Evolutionary conservation across 2,797 vertebrate genomes (phyloP).

Genomic region (Lates japonicus): DNA sequence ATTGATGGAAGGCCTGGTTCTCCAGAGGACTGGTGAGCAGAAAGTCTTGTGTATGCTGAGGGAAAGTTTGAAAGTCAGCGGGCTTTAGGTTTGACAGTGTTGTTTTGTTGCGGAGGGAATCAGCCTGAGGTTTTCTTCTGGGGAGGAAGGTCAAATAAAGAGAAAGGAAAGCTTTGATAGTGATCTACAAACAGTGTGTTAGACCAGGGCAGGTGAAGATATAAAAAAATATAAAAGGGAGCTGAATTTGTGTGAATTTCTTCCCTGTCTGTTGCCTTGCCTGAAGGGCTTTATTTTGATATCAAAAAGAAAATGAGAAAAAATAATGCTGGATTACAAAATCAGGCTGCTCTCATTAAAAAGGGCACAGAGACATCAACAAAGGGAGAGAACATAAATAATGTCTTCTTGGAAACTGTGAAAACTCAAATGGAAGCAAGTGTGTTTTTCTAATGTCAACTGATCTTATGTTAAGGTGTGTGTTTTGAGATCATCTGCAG

Average conservation of each 20-base stretch:
- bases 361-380: conserved; percentile 48
- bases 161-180: conserved; percentile 80
- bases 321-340: conserved; percentile 69
- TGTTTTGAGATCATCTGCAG: conserved; percentile 51
- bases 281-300: conserved; percentile 76
- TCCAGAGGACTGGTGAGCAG: conserved; percentile 71
- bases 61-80: conserved; percentile 81
- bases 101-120: conserved; percentile 78
- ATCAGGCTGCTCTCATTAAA: conserved; percentile 71
- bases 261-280: conserved; percentile 59
- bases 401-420: conserved; percentile 41
- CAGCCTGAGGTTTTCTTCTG: conserved; percentile 76
- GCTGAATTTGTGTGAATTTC: conserved; percentile 66
- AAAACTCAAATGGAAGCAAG: conserved; percentile 20
- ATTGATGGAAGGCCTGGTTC: conserved; percentile 83
- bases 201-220: conserved; percentile 78
- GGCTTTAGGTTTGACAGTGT: conserved; percentile 78
- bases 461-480: conserved; percentile 52
- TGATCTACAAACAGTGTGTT: conserved; percentile 80
- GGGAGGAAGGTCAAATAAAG: conserved; percentile 82
- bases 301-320: conserved; percentile 69
- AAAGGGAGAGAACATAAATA: conserved; percentile 56
- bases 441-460: conserved; percentile 46
- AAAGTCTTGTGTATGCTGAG: conserved; percentile 74
- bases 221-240: conserved; percentile 62